Evolutionary conservation across 2,888 invertebrate genomes (phyloP).

Genomic region (Drosophila nr. medialis): DNA sequence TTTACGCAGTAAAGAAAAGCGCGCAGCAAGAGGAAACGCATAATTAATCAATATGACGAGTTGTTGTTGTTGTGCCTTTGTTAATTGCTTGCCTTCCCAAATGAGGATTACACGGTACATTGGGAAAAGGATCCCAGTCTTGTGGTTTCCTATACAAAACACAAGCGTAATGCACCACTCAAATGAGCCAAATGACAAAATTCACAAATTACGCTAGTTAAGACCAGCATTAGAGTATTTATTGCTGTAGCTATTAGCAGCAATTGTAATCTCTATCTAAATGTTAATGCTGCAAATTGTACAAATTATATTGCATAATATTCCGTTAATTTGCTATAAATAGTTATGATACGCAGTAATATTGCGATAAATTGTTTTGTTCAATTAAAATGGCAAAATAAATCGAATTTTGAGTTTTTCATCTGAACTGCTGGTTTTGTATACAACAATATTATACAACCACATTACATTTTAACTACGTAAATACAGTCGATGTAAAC

Average conservation of each 20-base stretch:
- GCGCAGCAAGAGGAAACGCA: conserved; percentile 1
- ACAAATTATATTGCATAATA: background rate
- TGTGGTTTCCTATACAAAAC: background rate
- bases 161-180: background rate
- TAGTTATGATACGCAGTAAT: background rate
- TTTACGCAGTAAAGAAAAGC: conserved; percentile 18
- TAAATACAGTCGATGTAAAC: background rate
- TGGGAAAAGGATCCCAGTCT: background rate
- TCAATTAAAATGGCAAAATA: background rate
- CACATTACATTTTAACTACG: background rate
- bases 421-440: background rate
- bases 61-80: conserved; percentile 3
- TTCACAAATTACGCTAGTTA: background rate
- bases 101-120: background rate
- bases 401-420: background rate
- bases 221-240: background rate
- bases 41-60: conserved; percentile 53
- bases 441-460: background rate
- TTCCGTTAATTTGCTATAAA: background rate
- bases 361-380: background rate
- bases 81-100: conserved; percentile 11
- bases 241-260: background rate
- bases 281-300: background rate
- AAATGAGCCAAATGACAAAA: conserved; percentile 2
- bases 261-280: background rate